Base-by-base conservation (phyloP, 2,797 vertebrate species). In the Pantherophis vulpinus region DNA sequence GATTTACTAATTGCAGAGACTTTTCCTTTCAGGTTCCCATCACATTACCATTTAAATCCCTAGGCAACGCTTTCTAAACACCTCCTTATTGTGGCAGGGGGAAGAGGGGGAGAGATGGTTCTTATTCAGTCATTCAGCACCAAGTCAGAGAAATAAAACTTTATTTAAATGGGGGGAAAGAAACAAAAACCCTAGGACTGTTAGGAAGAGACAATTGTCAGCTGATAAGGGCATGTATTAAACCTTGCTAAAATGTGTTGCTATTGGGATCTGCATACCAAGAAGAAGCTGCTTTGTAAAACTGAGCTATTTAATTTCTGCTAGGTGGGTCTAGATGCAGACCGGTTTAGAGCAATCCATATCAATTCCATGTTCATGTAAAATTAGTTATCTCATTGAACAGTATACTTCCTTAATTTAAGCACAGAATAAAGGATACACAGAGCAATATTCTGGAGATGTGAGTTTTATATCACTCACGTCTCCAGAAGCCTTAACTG, bases 1-100 rank as follows among this genome's bases (percentile, higher is more conserved):
- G 97, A 97, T 97, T 96, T 97, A 96, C 96, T 97, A 97, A 97
- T 97, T 97, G 96, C 95, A 90, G 93, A 96, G 96, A 95, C 96
- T 95, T 96, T 97, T 97, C 95, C 96, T 95, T 95, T 92, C 91
- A 96, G 96, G 95, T 97, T 96, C 95, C 96, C 96, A 96, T 96
- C 96, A 96, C 95, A 95, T 96, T 97, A 96, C 97, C 97, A 96
- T 97, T 97, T 96, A 95, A 97, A 96, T 94, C 0, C 0, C 89
- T 94, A 91, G 0, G 18, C 93, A 86, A 95, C 94, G 95, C 95
- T 95, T 95, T 96, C 96, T 94, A 94, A 92, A 94, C 93, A 70
- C 95, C 96, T 95, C 4, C 18, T 70, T 89, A 56, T 23, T 51
- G 32, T 56, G 47, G 59, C n/a, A 58, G 95, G 89, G 16, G 29